Evolutionary conservation across 2,797 vertebrate genomes (phyloP), one percentile per base, ranked within the genome.

Genomic region (Leptatherina wallacei): DNA sequence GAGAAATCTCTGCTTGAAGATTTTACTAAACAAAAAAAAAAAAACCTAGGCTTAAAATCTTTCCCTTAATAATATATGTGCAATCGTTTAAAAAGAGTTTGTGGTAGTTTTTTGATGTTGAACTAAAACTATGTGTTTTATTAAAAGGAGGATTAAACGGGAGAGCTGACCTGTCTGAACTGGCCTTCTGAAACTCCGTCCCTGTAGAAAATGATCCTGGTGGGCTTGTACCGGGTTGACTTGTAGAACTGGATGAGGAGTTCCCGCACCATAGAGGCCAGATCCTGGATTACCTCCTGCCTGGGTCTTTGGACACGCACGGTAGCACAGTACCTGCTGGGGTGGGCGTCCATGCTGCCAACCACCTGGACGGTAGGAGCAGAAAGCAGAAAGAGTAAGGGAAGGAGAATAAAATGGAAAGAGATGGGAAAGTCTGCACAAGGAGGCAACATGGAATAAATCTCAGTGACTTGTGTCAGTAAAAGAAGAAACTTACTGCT

Each of bases 201-300:
- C 83, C 98, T 95, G 85, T 99, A 99, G 94, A 98, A 99, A 93
- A 99, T 99, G 91, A 99, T 99, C 3, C 98, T 90, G 2, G 98
- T 99, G 88, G 98, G 98, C 84, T 99, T 99, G 94, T 99, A 99
- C 56, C 98, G 96, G 2, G 98, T 99, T 3, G 98, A 99, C 84
- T 99, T 99, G 95, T 99, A 99, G 93, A 99, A 99, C 83, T 99
- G 98, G 87, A 99, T 99, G 73, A 99, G 96, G 55, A 99, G 91
- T 86, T 99, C 98, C 60, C 98, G 95, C 86, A 99, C 98, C 98
- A 99, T 99, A 66, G 97, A 99, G 81, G 97, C 96, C 75, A 99
- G 90, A 65, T 99, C 98, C 84, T 99, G 97, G 88, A 99, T 99
- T 73, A 99, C 97, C 82, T 99, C 98, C 92, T 99, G 98, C 27